These are phyloP conservation scores for Pagrus major DNA, from an alignment of 2,113 vertebrate genomes.

Conservation along the genomic window DNA sequence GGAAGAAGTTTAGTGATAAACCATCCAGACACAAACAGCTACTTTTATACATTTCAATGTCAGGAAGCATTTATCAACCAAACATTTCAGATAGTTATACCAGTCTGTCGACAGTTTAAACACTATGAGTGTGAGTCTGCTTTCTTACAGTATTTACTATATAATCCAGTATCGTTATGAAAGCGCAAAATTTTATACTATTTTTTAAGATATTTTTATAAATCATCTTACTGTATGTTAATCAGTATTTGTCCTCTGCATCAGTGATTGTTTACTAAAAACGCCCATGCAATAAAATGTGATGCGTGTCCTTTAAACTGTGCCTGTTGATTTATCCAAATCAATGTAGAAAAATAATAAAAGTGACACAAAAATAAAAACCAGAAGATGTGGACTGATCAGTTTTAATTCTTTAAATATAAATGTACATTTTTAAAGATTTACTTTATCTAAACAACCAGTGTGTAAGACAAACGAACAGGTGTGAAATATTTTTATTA, in stretches of 20 bases:
- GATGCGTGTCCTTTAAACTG: constrained; percentile 11
- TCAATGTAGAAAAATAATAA: neutral
- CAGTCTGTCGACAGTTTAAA: neutral
- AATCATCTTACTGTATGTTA: constrained; percentile 61
- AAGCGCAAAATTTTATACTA: constrained; percentile 62
- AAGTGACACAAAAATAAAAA: neutral
- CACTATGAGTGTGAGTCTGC: constrained; percentile 1
- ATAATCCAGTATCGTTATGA: constrained; percentile 46
- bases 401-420: constrained; percentile 46
- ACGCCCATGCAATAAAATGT: constrained; percentile 72
- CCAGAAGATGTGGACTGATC: neutral
- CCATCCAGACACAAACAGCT: neutral
- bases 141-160: constrained; percentile 52
- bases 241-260: constrained; percentile 42
- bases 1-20: neutral
- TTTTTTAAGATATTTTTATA: constrained; percentile 72
- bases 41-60: constrained; percentile 16
- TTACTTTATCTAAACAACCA: neutral
- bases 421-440: constrained; percentile 34
- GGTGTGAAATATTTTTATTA: neutral
- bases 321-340: neutral
- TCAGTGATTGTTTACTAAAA: constrained; percentile 36
- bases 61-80: neutral
- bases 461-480: neutral
- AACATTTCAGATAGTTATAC: neutral